Conservation (phyloP, 2,113 vertebrate species). For the Dicrurus megarhynchus region DNA sequence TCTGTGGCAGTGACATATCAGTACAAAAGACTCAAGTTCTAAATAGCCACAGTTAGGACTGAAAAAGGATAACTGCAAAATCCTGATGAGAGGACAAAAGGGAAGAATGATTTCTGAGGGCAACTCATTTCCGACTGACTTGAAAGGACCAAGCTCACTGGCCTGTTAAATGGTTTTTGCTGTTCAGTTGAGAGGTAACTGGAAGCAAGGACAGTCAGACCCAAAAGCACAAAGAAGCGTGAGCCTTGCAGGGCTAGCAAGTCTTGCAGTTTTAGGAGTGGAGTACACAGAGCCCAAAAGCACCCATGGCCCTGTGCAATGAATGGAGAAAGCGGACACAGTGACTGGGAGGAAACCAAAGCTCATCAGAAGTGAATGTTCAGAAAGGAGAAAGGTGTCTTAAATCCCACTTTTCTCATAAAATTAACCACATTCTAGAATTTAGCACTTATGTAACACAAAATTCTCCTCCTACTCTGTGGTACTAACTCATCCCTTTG, state of each 20-base stretch:
- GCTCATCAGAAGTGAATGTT: not conserved
- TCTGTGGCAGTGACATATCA: constrained; percentile 52
- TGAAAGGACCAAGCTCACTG: constrained; percentile 47
- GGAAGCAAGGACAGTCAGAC: constrained; percentile 14
- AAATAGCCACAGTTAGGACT: constrained; percentile 55
- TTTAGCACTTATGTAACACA: not conserved
- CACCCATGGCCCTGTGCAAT: not conserved
- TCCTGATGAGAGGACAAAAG: constrained; percentile 61
- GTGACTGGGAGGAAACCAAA: not conserved
- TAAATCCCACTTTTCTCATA: not conserved
- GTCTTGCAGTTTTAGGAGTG: not conserved
- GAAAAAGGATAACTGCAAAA: constrained; percentile 57
- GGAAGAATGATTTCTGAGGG: constrained; percentile 40
- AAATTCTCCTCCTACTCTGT: not conserved
- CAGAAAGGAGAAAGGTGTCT: not conserved
- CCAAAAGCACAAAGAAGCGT: not conserved
- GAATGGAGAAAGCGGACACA: not conserved
- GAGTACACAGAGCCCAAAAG: not conserved
- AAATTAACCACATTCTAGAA: not conserved
- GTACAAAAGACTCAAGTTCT: constrained; percentile 55
- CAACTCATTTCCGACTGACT: constrained; percentile 49
- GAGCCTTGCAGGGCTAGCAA: not conserved
- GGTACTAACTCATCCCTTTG: not conserved
- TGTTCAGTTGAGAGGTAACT: constrained; percentile 1
- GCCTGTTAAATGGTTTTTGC: constrained; percentile 50